phyloP scores from a whole-genome alignment of 2,797 vertebrate species.

The Lacerta bilineata region DNA sequence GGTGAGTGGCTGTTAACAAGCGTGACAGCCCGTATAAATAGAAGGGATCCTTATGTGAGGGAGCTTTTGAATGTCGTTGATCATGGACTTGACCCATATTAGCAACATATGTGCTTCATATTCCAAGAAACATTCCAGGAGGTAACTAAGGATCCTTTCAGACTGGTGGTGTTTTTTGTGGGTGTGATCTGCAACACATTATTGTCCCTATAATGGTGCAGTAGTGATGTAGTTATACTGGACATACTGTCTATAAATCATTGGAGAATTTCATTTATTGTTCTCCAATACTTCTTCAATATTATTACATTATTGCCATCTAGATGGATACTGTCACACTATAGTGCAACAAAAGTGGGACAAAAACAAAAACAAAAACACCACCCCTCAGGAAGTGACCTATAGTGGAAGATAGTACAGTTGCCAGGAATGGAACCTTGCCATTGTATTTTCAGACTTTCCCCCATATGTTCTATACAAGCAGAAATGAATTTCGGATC shows the following conservation, averaged over 20 bases:
- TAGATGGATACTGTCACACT: no score
- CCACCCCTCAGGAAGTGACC: not conserved
- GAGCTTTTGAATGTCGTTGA: not conserved
- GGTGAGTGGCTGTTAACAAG: not conserved
- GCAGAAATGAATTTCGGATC: not conserved
- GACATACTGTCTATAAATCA: no score
- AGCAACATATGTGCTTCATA: not conserved
- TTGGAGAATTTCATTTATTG: no score
- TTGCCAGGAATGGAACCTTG: not conserved
- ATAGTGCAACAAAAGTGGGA: no score
- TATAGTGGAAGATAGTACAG: not conserved
- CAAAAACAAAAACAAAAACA: no score
- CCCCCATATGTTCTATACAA: not conserved
- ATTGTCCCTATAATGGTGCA: no score
- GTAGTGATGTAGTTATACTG: no score
- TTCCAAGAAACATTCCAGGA: not conserved
- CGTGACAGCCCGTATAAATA: not conserved
- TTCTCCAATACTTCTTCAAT: no score
- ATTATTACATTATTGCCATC: no score
- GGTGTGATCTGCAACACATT: no score
- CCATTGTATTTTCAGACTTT: not conserved
- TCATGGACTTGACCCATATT: not conserved
- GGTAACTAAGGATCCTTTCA: no score
- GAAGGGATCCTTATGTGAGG: not conserved
- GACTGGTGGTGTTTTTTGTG: no score